Conservation (phyloP, 2,888 invertebrate genomes). For the Cataglyphis altisquamis region DNA sequence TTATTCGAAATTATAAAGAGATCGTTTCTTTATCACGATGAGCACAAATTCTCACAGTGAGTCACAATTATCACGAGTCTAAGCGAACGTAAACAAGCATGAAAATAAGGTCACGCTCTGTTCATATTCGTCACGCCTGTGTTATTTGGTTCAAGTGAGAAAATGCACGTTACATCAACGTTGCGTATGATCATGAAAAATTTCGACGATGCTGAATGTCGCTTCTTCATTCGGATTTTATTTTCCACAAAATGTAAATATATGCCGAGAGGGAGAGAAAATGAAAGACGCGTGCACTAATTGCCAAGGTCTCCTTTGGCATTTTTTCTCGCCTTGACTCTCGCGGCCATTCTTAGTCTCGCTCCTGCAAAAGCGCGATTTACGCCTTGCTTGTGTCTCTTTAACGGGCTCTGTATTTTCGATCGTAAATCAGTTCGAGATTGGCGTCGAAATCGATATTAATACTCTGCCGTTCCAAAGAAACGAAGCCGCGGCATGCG, state of each 20-base stretch:
- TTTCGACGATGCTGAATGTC: background rate
- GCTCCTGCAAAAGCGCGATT: constrained; percentile 63
- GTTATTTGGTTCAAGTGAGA: constrained; percentile 30
- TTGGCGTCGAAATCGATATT: constrained; percentile 26
- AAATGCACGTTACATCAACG: constrained; percentile 23
- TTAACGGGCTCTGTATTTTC: constrained; percentile 37
- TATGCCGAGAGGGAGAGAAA: background rate
- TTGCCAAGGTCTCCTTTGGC: constrained; percentile 16
- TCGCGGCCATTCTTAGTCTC: constrained; percentile 23
- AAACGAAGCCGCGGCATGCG: background rate
- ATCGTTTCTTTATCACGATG: background rate
- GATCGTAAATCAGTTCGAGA: constrained; percentile 49
- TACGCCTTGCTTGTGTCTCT: constrained; percentile 66
- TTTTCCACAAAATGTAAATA: background rate
- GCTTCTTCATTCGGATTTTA: background rate
- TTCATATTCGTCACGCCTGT: constrained; percentile 25
- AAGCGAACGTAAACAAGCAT: constrained; percentile 4
- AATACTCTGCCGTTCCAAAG: constrained; percentile 2
- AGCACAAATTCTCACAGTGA: too few relatives aligned
- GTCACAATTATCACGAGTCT: background rate
- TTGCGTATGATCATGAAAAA: constrained; percentile 11
- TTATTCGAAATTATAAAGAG: background rate
- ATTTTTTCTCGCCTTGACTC: constrained; percentile 45
- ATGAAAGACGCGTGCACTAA: background rate
- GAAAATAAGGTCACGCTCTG: constrained; percentile 15